Base-by-base conservation (phyloP, 2,888 invertebrate species). In the Odiellus spinosus region DNA sequence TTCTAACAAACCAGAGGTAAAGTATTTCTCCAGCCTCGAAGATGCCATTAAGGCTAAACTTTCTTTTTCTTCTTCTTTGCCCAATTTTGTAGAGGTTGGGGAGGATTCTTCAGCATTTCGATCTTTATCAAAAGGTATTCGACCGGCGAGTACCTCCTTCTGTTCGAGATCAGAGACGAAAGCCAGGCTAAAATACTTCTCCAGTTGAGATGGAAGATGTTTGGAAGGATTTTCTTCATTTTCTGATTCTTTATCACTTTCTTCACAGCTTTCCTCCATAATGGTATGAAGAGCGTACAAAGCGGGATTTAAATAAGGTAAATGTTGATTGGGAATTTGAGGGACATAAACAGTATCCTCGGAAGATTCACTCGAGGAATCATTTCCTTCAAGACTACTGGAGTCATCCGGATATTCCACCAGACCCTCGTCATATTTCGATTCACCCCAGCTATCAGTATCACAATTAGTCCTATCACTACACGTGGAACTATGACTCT, bases 191-290 rank as follows among this genome's bases (percentile, higher is more conserved):
- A 85, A 87, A 64, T 88, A 88, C 65, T 85, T 87, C 64, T 88
- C 88, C 53, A 88, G 67, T 60, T 87, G 84, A 0, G 86, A 84
- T 1, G 82, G 78, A 42, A 59, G 55, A 11, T 55, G 55, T 38
- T 51, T 53, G 2, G 49, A 44, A 18, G 51, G 53, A 14, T 50
- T 49, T 12, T 48, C 41, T n/a, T 47, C 71, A 11, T 10, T 38
- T 72, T 60, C 66, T 65, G 56, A 69, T 39, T 46, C 50, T 44
- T 34, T 49, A 20, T 63, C 63, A 65, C 87, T 87, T 66, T 90
- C 90, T 69, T 90, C 88, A 65, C 88, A 88, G 60, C 86, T 87
- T 67, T 90, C 90, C 69, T 90, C 90, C 21, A 87, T 80, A 57
- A 90, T 90, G 1, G 90, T 90, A 62, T 90, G 88, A 53, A 90